phyloP scores from a whole-genome alignment of 2,797 vertebrate genomes.

The Fratercula arctica region DNA sequence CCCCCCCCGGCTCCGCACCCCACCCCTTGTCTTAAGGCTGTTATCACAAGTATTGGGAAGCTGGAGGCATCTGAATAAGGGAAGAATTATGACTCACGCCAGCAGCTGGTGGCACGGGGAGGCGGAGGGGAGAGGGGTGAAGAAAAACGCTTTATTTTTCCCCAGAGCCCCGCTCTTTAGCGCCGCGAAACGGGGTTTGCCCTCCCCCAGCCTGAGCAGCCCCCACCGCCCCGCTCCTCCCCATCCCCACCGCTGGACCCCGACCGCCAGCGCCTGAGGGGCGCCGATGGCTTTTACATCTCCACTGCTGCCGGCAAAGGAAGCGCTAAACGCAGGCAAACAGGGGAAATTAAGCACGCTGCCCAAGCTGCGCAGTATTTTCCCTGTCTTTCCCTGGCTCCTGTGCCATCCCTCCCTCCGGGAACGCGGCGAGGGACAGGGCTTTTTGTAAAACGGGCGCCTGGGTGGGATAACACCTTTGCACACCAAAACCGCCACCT shows the following conservation, averaged over 20 bases:
- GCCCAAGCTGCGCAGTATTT: not conserved
- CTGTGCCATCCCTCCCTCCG: not conserved
- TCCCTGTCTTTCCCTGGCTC: not conserved
- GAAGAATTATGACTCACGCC: conserved; percentile 10
- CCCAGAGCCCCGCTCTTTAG: not conserved
- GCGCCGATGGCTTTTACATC: not conserved
- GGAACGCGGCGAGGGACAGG: rapidly evolving
- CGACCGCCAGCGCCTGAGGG: rapidly evolving
- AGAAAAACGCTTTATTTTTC: not conserved
- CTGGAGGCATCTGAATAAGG: not conserved
- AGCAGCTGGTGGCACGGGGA: not conserved
- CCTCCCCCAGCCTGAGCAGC: not conserved
- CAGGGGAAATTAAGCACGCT: not conserved
- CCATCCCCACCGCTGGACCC: not conserved
- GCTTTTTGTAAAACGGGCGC: not conserved
- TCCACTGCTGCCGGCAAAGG: not conserved
- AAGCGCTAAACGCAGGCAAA: not conserved
- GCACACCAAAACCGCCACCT: not conserved
- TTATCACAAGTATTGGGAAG: not conserved
- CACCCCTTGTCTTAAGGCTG: not conserved
- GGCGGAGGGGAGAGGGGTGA: not conserved
- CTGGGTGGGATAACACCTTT: not conserved
- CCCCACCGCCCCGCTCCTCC: not conserved
- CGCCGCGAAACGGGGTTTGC: not conserved
- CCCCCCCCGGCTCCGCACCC: too few species aligned